Evolutionary conservation across 2,797 vertebrate species (phyloP).

Genomic region (Cossypha niveicapilla): DNA sequence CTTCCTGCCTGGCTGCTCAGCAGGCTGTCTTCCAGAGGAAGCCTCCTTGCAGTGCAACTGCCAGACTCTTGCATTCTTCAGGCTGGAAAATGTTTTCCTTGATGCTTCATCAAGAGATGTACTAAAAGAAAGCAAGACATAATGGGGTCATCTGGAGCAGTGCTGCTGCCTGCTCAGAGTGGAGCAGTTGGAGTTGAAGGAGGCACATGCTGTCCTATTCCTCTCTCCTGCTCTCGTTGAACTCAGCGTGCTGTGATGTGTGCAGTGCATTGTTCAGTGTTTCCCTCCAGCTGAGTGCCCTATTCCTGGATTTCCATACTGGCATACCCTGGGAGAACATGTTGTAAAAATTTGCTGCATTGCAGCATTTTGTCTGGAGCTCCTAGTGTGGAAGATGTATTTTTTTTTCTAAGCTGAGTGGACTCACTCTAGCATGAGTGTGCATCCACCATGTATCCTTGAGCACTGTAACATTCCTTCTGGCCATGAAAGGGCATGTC

Average conservation of each 20-base stretch:
- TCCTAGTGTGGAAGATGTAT: background rate
- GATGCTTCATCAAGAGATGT: background rate
- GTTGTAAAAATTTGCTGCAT: slow-evolving; percentile 52
- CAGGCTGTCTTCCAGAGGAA: slow-evolving; percentile 1
- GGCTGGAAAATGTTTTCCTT: slow-evolving; percentile 25
- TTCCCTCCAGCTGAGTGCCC: slow-evolving; percentile 6
- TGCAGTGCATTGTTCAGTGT: background rate
- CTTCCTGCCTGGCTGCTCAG: background rate
- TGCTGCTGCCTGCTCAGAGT: background rate
- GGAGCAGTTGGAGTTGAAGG: background rate
- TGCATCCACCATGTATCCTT: background rate
- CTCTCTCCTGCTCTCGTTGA: slow-evolving; percentile 25
- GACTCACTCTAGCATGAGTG: background rate
- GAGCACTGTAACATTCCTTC: background rate
- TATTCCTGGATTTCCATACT: background rate
- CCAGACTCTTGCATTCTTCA: slow-evolving; percentile 4
- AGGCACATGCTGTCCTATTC: slow-evolving; percentile 42
- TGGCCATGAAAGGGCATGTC: background rate
- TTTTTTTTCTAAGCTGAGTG: background rate
- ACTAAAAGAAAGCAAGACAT: slow-evolving; percentile 35
- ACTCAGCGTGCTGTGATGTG: background rate
- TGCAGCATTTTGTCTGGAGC: slow-evolving; percentile 56
- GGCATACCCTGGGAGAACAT: background rate
- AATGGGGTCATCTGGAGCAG: slow-evolving; percentile 42
- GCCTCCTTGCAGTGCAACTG: background rate